Base-by-base conservation (phyloP, 2,797 vertebrate species). In the Tokudaia tokunoshimensis region DNA sequence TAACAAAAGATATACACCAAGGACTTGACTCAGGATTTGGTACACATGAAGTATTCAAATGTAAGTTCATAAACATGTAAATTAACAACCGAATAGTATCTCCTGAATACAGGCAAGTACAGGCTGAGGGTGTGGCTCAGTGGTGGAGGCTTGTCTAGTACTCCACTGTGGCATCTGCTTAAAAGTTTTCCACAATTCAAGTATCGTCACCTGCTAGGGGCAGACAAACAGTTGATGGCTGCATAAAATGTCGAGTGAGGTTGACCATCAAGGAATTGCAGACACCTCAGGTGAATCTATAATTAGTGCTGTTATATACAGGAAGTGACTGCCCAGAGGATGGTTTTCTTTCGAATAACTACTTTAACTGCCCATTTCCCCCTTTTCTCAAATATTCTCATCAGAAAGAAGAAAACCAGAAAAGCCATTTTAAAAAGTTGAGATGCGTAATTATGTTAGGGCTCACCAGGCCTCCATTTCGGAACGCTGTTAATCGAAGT, bases 21-120 rank as follows among this genome's bases (percentile, higher is more conserved):
- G 11, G 19, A 20, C 57, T 76, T 83, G 87, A 87, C 24, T 88
- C 44, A 70, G 67, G n/a, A 5, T 17, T 47, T 55, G n/a, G 31
- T 55, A 96, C 47, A 61, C 19, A 84, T 15, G 10, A 94, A n/a
- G 13, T 86, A 90, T 89, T 91, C 76, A 97, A 90, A 93, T 96
- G 92, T 44, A 75, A 79, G 55, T 88, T 94, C 50, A 88, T 91
- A 17, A 50, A 85, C 82, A 55, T 55, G 67, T 78, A 78, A 96
- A 67, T 67, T 41, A 41, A 31, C 34, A 11, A 93, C 44, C 31
- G 3, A 82, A 74, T 5, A 31, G 3, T 74, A 24, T 34, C 37
- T 87, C 94, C 65, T 86, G 94, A 91, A 91, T 78, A 1, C 41
- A 31, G 11, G 10, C 13, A 76, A 37, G 41, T 47, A 7, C 19